Percentiles rank a stretch among this genome's conserved stretches.
phyloP scores from a whole-genome alignment of 2,797 vertebrate species.

The Girardinus metallicus region DNA sequence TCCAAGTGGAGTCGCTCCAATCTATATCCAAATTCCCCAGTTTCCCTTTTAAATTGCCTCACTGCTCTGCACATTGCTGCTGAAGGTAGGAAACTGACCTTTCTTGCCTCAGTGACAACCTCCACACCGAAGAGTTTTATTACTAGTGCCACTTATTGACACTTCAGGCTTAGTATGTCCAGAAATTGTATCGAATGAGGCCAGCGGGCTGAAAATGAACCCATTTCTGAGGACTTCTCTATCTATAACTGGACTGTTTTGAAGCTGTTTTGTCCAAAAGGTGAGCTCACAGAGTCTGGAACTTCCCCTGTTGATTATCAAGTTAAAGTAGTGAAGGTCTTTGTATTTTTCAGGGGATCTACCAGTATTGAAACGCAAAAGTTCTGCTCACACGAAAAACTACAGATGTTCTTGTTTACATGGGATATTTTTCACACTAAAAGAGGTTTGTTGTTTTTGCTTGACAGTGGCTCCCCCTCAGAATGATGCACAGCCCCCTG shows the following conservation, averaged over 20 bases:
- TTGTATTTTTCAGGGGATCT: not conserved
- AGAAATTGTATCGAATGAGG: not conserved
- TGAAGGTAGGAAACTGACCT: not conserved
- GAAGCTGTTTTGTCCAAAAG: not conserved
- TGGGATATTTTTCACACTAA: not conserved
- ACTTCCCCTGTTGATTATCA: not conserved
- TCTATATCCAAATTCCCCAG: not conserved
- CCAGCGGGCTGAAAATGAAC: not conserved
- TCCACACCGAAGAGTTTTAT: not conserved
- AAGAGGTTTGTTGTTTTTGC: constrained; percentile 21
- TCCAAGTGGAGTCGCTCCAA: not conserved
- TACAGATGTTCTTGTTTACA: not conserved
- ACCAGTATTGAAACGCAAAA: not conserved
- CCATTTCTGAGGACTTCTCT: not conserved
- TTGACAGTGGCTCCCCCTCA: constrained; percentile 83
- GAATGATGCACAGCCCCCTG: constrained; percentile 85
- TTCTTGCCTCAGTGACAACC: not conserved
- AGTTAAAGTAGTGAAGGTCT: not conserved
- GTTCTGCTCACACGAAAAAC: not conserved
- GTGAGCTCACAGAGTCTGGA: not conserved
- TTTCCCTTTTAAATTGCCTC: not conserved
- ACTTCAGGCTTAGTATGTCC: not conserved
- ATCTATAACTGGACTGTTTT: not conserved
- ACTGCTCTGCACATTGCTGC: not conserved
- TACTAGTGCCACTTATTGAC: not conserved